Base-by-base conservation (phyloP, 2,888 invertebrate genomes). In the Drosophila stalkeri region DNA sequence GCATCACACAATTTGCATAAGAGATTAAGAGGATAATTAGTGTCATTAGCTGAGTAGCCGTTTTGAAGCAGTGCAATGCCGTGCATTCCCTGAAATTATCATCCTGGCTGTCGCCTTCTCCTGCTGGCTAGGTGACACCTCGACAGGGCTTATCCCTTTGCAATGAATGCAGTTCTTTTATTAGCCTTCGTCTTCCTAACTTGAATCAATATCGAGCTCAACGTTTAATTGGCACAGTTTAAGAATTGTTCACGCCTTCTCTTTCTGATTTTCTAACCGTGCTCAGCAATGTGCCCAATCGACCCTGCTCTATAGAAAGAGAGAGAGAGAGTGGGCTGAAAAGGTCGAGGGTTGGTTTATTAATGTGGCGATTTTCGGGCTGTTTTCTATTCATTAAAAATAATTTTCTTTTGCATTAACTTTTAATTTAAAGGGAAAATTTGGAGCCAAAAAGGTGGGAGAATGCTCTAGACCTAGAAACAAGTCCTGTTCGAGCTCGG, bases 321-420 rank as follows among this genome's bases (percentile, higher is more conserved):
- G 57, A 16, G 16, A 11, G 57, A n/a, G 41, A 41, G 41, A 27
- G 5, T 27, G 47, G 46, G n/a, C n/a, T 20, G 8, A 6, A 41
- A 33, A 47, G 62, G 44, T 57, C 39, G 49, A 63, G 69, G 68
- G 67, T 55, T 60, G 61, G 41, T 62, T 72, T 75, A 84, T 84
- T 86, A 86, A 84, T 81, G 75, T 66, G 82, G 61, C 71, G 85
- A 81, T 85, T 86, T 81, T 89, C 69, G 71, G 80, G 72, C 80
- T 89, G 82, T 85, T 85, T 85, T 85, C 89, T 89, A 86, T 89
- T 85, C 89, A 89, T 85, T 85, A 85, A 86, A 85, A 89, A 86
- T 89, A 89, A 86, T 85, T 85, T 85, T 89, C 80, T 84, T 84
- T 86, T 69, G 87, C 85, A 85, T 89, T 85, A 89, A 85, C 89